Percentiles rank a stretch among this genome's conserved stretches.
These are phyloP conservation scores for Acrobasis consociella DNA, from an alignment of 2,888 invertebrate genomes.

Conservation along the genomic window DNA sequence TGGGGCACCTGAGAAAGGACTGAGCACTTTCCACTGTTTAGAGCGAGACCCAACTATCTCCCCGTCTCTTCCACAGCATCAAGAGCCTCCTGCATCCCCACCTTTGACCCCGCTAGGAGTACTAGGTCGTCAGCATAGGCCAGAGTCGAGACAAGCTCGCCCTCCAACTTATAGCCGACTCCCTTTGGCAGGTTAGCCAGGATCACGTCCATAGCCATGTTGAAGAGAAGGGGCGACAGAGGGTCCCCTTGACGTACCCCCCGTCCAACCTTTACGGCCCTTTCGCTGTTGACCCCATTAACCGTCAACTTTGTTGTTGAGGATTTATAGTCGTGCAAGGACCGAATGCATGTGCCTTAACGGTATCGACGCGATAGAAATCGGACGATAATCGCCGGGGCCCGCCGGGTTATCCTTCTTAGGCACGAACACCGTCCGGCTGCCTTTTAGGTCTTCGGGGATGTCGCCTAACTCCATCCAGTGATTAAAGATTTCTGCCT, in stretches of 20 bases:
- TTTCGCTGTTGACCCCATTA: not conserved
- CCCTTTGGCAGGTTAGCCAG: conserved; percentile 9
- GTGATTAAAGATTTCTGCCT: not conserved
- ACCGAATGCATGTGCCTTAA: not conserved
- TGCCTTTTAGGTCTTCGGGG: conserved; percentile 31
- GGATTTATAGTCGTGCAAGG: not conserved
- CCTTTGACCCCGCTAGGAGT: too few relatives aligned
- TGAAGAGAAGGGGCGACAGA: not conserved
- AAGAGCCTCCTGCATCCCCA: too few relatives aligned
- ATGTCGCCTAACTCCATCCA: not conserved
- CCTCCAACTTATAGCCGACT: conserved; percentile 1
- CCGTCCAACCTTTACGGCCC: not conserved
- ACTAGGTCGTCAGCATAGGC: too few relatives aligned
- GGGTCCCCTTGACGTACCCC: not conserved
- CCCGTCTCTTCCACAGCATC: not conserved
- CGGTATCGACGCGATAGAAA: not conserved
- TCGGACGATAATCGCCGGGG: not conserved
- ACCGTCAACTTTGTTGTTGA: not conserved
- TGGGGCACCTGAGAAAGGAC: conserved; percentile 16
- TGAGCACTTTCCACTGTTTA: not conserved
- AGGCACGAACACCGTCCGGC: conserved; percentile 2
- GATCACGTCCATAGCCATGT: conserved; percentile 35
- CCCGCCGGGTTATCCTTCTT: not conserved
- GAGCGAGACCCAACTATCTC: not conserved
- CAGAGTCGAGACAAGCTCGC: too few relatives aligned